These are phyloP conservation scores for Hippopotamus amphibius DNA, from an alignment of 2,113 vertebrate genomes.

Conservation along the genomic window DNA sequence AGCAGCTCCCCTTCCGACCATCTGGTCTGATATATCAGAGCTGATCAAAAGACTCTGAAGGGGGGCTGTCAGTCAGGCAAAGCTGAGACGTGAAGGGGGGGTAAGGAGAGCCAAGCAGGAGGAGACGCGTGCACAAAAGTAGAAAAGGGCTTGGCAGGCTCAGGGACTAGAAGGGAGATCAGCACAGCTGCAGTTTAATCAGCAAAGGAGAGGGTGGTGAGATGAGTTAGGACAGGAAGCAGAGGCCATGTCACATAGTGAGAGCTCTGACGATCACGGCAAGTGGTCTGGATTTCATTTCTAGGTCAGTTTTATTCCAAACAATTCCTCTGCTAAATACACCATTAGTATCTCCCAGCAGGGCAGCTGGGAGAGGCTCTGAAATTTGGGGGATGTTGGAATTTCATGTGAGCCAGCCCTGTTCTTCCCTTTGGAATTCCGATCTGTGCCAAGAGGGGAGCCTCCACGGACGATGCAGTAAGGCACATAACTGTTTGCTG, in stretches of 20 bases:
- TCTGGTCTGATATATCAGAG: background rate
- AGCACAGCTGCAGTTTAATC: background rate
- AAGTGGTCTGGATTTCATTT: background rate
- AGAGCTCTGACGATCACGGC: background rate
- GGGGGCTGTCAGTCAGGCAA: background rate
- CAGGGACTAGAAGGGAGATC: background rate
- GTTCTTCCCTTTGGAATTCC: background rate
- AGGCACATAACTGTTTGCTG: background rate
- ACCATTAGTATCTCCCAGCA: background rate
- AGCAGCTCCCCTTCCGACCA: too few species aligned
- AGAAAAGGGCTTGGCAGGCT: background rate
- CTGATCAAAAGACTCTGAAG: background rate
- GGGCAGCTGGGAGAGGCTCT: background rate
- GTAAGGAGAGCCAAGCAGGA: background rate
- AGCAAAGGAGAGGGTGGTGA: background rate
- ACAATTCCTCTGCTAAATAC: background rate
- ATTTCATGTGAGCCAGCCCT: background rate
- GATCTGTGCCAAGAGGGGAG: background rate
- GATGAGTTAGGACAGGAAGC: background rate
- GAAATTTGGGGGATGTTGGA: background rate
- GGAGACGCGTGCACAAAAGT: background rate
- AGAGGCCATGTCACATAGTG: background rate
- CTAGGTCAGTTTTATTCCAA: background rate
- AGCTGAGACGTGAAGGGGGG: background rate
- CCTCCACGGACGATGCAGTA: fast-evolving